Base-by-base conservation (phyloP, 2,113 vertebrate genomes). In the Catharus fuscescens region DNA sequence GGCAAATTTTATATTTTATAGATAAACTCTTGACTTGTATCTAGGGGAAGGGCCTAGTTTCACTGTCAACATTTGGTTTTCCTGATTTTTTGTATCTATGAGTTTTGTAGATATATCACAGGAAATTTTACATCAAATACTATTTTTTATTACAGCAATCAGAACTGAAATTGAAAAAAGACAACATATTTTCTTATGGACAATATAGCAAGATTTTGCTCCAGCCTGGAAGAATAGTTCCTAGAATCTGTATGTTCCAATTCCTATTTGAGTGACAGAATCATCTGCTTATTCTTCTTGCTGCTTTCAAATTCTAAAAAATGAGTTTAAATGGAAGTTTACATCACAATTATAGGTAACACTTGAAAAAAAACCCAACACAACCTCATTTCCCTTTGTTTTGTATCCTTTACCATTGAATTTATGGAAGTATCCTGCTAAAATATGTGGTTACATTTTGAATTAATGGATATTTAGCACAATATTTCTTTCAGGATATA, bases 311-410 rank as follows among this genome's bases (percentile, higher is more conserved):
- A 50, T 56, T 32, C 34, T 62, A 78, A 70, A 45, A 19, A 50
- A 52, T 28, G 25, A 52, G 1, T 59, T 57, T 80, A 50, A n/a
- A 54, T 34, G 8, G 11, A n/a, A 66, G 3, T 38, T 24, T 25
- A 60, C 6, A n/a, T 59, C 13, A 19, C 25, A 70, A 36, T 1
- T 59, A 24, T 13, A 85, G 60, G 66, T 2, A 2, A 25, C 24
- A 31, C 38, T 48, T 36, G 6, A 7, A 7, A 60, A 74, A 79
- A 52, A 25, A 0, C 1, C 12, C 9, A 53, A 8, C 3, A 14
- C 6, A 52, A 14, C 6, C 10, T 42, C 10, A 24, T 5, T 1
- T 9, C 2, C 5, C 7, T 53, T 77, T 83, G 5, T 44, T 82
- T 90, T 56, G 12, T 67, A 5, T 34, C 23, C 4, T 67, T 50